Evolutionary conservation across 2,113 vertebrate genomes (phyloP).

Genomic region (Podiceps cristatus): DNA sequence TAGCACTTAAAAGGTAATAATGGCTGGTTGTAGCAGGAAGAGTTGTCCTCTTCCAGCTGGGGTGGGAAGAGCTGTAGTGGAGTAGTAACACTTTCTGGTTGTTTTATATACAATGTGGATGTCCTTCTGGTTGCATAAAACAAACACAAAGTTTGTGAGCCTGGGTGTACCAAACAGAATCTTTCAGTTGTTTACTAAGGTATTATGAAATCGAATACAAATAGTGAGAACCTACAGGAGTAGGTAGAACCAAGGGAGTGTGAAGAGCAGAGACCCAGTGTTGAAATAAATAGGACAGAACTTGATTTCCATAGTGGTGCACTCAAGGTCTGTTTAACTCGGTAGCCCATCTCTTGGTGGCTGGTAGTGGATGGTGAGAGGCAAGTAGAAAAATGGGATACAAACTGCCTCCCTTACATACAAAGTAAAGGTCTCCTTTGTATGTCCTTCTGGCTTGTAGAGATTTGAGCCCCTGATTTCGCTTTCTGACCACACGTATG

Average conservation of each 20-base stretch:
- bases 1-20: neutral
- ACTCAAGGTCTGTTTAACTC: neutral
- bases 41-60: neutral
- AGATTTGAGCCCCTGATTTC: neutral
- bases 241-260: neutral
- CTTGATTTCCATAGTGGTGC: neutral
- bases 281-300: neutral
- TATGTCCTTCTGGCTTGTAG: neutral
- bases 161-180: neutral
- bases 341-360: neutral
- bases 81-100: neutral
- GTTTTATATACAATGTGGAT: neutral
- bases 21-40: neutral
- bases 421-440: neutral
- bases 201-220: neutral
- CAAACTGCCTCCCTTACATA: neutral
- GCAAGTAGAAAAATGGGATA: neutral
- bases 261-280: neutral
- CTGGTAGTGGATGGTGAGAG: neutral
- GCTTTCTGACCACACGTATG: neutral
- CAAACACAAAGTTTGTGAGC: neutral
- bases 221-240: neutral
- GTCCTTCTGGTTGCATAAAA: neutral
- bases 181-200: neutral
- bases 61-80: neutral